Base-by-base conservation (phyloP, 1,140 invertebrate genomes). In the Caenorhabditis elegans region DNA sequence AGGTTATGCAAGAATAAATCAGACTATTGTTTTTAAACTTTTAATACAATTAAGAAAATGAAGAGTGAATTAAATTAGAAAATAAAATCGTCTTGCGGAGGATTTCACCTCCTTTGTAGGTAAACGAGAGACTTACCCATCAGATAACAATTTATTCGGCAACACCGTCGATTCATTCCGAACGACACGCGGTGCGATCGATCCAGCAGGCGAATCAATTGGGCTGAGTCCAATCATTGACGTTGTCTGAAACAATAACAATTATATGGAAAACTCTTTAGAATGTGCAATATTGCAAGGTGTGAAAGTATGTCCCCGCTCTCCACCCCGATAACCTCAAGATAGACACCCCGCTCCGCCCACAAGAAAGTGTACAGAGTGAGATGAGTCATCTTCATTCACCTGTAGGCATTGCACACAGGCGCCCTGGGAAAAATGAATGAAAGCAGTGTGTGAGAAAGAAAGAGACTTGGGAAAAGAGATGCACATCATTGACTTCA, bases 91-190 rank as follows among this genome's bases (percentile, higher is more conserved):
- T n/a, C n/a, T n/a, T n/a, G n/a, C n/a, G n/a, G n/a, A n/a, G n/a
- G 39, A 8, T 43, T 43, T 43, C 39, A 8, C 17, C n/a, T n/a
- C n/a, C n/a, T n/a, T 3, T 70, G 34, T 70, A 70, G 60, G 60
- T 70, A 70, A 70, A 39, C 60, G 60, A 70, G n/a, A n/a, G 60
- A 70, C 60, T 70, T 70, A 70, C 60, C 26, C 26, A 70, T 70
- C 60, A 70, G 60, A 70, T 70, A 70, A 70, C 60, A 43, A 17
- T 22, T 39, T 70, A 3, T 39, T 70, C 28, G 81, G 78, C 43
- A 79, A 48, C 11, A 79, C 81, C 15, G 81, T 82, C n/a, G 81
- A 82, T 24, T 79, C 81, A 22, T 60, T 80, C 11, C 81, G 34
- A 3, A 10, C 34, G 60, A 70, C 26, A 43, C 60, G 60, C 13